Evolutionary conservation across 2,797 vertebrate genomes (phyloP), one percentile per base, ranked within the genome.

Genomic region (Trachurus trachurus): DNA sequence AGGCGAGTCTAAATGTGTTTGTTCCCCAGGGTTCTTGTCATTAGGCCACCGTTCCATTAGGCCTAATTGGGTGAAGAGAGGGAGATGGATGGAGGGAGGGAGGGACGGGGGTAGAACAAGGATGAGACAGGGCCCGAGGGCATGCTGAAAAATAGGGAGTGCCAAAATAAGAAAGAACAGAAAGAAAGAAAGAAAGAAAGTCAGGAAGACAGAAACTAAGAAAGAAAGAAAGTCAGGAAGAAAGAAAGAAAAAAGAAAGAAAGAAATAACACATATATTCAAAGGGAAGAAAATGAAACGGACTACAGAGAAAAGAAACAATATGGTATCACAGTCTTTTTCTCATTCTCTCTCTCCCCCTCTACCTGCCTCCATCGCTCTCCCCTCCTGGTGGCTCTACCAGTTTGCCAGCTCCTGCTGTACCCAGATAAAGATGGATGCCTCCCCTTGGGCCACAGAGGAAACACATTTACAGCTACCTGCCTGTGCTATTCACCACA

Each of bases 11-110:
- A 87, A 93, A 93, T 94, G 90, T 92, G 82, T 92, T 93, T 91
- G 84, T 91, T 92, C 91, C 92, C 90, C 39, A 16, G 80, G 88
- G 92, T 67, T 74, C 80, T 78, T 71, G 77, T 92, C 92, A 91
- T 93, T 93, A 93, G 90, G 82, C 88, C 87, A 68, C 83, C 70
- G 66, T 88, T 92, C 89, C 91, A 93, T 94, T 93, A 93, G 82
- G 84, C 77, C 78, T 94, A 92, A 94, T 93, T 93, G 90, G 91
- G 84, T 91, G 90, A 84, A 76, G 82, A 90, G 83, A 88, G 74
- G 59, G 82, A 79, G 78, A 86, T 64, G 56, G 74, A 79, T 77
- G 54, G 74, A 52, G 72, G 29, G 74, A 52, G 72, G 29, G 64
- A 80, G 61, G 62, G 65, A 34, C 31, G 52, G 31, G 58, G 53